phyloP scores from a whole-genome alignment of 2,113 vertebrate genomes.

The Paedocypris sp. region DNA sequence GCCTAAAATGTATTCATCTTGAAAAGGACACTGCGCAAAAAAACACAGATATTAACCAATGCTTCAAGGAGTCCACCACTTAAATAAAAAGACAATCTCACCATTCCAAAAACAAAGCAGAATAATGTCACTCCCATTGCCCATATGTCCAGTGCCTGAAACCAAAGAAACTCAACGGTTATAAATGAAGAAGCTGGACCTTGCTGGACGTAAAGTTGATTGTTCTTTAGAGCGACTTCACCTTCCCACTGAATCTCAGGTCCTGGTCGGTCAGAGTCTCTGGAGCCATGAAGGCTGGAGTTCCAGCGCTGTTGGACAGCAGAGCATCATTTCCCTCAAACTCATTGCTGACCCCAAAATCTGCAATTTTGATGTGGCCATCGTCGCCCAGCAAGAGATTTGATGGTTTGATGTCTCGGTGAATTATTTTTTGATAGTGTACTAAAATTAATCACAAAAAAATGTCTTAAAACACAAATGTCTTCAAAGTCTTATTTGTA shows the following conservation, averaged over 20 bases:
- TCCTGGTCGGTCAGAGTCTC: constrained; percentile 78
- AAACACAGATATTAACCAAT: neutral
- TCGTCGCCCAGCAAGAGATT: constrained; percentile 90
- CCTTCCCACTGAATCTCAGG: constrained; percentile 88
- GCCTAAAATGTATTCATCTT: constrained; percentile 81
- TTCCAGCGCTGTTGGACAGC: constrained; percentile 81
- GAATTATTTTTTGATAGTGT: constrained; percentile 93
- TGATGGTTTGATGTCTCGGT: constrained; percentile 93
- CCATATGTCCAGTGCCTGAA: constrained; percentile 92
- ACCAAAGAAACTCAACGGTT: constrained; percentile 10
- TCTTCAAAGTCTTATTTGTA: neutral
- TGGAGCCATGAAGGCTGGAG: constrained; percentile 93
- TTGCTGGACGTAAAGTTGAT: neutral
- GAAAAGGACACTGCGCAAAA: constrained; percentile 81
- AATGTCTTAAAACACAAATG: neutral
- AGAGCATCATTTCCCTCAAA: constrained; percentile 84
- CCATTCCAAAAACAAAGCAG: constrained; percentile 89
- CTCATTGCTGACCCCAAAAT: constrained; percentile 92
- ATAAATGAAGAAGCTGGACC: neutral
- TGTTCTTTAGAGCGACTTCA: constrained; percentile 26
- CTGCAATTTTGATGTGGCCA: constrained; percentile 83
- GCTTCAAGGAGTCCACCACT: neutral
- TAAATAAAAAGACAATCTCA: constrained; percentile 43
- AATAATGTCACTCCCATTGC: constrained; percentile 88
- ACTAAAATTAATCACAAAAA: constrained; percentile 55